Evolutionary conservation across 2,888 invertebrate species (phyloP).

Genomic region (Sinodicranocentrus sp.): DNA sequence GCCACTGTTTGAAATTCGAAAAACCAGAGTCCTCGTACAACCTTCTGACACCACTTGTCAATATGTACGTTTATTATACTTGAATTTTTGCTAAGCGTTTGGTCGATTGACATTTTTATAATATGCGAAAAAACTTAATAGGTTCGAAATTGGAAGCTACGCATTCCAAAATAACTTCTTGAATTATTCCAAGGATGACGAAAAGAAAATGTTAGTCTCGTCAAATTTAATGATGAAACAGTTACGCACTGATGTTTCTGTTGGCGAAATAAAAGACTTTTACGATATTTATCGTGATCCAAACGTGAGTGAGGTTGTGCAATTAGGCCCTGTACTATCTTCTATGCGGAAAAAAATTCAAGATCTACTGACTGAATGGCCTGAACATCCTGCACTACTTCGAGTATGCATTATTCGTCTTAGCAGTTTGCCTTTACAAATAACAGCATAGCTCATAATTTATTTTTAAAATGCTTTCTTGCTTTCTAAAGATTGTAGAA

Average conservation of each 20-base stretch:
- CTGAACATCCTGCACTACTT: constrained; percentile 92
- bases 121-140: constrained; percentile 50
- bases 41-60: constrained; percentile 70
- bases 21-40: constrained; percentile 18
- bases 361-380: constrained; percentile 88
- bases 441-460: no score
- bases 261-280: constrained; percentile 63
- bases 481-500: constrained; percentile 69
- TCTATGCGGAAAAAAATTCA: constrained; percentile 83
- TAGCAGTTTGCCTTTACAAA: no score
- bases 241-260: constrained; percentile 31
- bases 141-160: constrained; percentile 72
- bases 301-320: constrained; percentile 87
- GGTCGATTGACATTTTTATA: no score
- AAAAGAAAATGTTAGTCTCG: constrained; percentile 69
- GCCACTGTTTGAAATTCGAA: constrained; percentile 61
- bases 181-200: constrained; percentile 65
- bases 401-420: no score
- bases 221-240: constrained; percentile 53
- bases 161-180: constrained; percentile 54
- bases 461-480: no score
- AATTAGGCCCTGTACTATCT: constrained; percentile 85
- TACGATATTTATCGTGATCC: constrained; percentile 91
- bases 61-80: not conserved
- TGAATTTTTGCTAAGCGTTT: no score